Evolutionary conservation across 2,888 invertebrate genomes (phyloP), one percentile per base, ranked within the genome.

Genomic region (Crematogaster levior): DNA sequence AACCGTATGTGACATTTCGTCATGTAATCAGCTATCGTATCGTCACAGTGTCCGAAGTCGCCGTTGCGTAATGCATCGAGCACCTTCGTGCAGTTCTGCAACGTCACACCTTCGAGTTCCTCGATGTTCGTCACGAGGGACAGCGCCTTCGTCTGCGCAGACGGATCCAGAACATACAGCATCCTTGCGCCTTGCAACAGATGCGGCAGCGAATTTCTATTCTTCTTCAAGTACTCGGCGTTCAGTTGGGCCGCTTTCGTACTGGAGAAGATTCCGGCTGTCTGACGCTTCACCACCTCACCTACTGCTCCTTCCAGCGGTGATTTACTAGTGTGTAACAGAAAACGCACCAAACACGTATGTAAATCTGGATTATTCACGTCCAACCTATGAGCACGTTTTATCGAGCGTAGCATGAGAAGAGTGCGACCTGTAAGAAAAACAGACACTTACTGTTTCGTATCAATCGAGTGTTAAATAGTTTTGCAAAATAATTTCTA

Each of bases 341-440:
- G 95, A 95, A 98, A 98, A 90, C 97, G 96, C 89, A 98, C 96
- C 90, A 98, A 95, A 94, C 98, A 98, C 92, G 97, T 96, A 95
- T 99, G 99, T 79, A 99, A 96, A 92, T 97, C 96, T 37, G 98
- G 97, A 95, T 98, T 96, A 73, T 95, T 95, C 68, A 97, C 95
- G 89, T 97, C 96, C 88, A 99, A 95, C 77, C 96, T 96, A 94
- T 97, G 96, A 79, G 99, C 99, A 81, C 99, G 97, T 94, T 98
- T 99, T 94, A 99, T 96, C 90, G 99, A 98, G 95, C 99, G 99
- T 92, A 99, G 96, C 99, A 99, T 99, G 90, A 99, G 95, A 84
- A 99, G 95, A 72, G 98, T 96, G 95, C 98, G 98, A 92, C 96
- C 98, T 98, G 95, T 3, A 95, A 95, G 21, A 43, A 7, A 56